A percentile compares a stretch with the other conserved stretches of the same genome.
phyloP scores from a whole-genome alignment of 2,888 invertebrate genomes.

The Ctenicera cuprea region DNA sequence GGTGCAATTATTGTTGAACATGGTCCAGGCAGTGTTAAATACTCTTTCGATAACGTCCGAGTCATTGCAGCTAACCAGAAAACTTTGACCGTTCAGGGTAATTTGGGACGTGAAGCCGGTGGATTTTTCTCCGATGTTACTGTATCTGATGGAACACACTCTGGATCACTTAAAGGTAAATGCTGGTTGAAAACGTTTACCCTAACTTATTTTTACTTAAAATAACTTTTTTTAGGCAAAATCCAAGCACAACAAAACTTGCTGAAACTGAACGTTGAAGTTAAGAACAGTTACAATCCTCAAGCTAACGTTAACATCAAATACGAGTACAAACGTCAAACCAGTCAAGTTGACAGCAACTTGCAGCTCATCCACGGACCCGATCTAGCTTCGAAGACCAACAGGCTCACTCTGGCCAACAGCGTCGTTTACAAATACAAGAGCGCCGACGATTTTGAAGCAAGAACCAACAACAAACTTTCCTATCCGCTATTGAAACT shows the following conservation, averaged over 20 bases:
- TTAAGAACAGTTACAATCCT: conserved; percentile 78
- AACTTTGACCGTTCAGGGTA: conserved; percentile 74
- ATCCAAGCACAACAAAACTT: conserved; percentile 60
- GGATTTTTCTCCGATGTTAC: conserved; percentile 74
- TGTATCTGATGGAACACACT: conserved; percentile 73
- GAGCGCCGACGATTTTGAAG: conserved; percentile 70
- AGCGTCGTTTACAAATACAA: conserved; percentile 63
- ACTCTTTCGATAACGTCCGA: conserved; percentile 77
- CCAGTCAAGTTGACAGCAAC: conserved; percentile 57
- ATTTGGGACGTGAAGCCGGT: conserved; percentile 69
- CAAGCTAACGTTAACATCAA: conserved; percentile 77
- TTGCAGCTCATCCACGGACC: conserved; percentile 77
- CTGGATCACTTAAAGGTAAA: conserved; percentile 72
- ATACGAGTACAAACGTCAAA: conserved; percentile 70
- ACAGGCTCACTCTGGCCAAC: conserved; percentile 73
- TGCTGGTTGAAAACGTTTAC: conserved; percentile 62
- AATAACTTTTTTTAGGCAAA: conserved; percentile 8
- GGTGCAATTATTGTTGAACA: conserved; percentile 73
- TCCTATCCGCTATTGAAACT: conserved; percentile 75
- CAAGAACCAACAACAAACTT: conserved; percentile 76
- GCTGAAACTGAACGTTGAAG: conserved; percentile 72
- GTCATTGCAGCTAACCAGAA: conserved; percentile 70
- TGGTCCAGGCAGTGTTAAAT: conserved; percentile 73
- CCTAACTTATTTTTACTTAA: too few relatives aligned
- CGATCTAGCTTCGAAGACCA: conserved; percentile 76